These are phyloP conservation scores for Bufo bufo DNA, from an alignment of 2,113 vertebrate genomes.

Conservation along the genomic window DNA sequence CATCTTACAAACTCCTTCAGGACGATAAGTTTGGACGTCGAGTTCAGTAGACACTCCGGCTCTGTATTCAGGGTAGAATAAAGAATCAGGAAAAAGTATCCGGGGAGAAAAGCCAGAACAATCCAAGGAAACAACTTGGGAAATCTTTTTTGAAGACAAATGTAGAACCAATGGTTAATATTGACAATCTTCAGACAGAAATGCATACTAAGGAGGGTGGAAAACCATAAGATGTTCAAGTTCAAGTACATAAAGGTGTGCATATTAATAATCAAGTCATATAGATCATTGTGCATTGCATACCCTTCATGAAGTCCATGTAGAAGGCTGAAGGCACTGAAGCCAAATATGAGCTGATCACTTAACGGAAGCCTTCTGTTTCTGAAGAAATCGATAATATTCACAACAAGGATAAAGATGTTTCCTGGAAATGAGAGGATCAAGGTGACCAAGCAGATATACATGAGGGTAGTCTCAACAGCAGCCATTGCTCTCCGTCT, in stretches of 20 bases:
- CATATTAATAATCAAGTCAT: neutral
- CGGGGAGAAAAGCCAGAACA: neutral
- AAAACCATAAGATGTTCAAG: too few relatives aligned
- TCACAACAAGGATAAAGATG: slow-evolving; percentile 1
- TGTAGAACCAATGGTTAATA: too few relatives aligned
- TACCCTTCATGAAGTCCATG: neutral
- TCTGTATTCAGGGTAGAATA: neutral
- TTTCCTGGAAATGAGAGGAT: neutral
- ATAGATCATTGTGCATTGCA: neutral
- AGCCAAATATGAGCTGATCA: slow-evolving; percentile 1
- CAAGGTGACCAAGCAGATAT: neutral
- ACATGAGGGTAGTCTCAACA: neutral
- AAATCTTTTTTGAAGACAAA: neutral
- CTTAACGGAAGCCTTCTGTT: neutral
- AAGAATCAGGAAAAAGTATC: neutral
- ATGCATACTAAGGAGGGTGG: too few relatives aligned
- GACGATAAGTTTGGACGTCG: neutral
- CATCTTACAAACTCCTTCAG: neutral
- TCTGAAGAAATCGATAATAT: neutral
- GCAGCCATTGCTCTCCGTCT: neutral
- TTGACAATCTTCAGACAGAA: too few relatives aligned
- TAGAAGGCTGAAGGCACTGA: slow-evolving; percentile 1
- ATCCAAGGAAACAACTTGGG: neutral
- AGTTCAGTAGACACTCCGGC: neutral
- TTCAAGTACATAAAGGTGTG: too few relatives aligned